Conservation (phyloP, 1,140 invertebrate species). For the Cydia pomonella region DNA sequence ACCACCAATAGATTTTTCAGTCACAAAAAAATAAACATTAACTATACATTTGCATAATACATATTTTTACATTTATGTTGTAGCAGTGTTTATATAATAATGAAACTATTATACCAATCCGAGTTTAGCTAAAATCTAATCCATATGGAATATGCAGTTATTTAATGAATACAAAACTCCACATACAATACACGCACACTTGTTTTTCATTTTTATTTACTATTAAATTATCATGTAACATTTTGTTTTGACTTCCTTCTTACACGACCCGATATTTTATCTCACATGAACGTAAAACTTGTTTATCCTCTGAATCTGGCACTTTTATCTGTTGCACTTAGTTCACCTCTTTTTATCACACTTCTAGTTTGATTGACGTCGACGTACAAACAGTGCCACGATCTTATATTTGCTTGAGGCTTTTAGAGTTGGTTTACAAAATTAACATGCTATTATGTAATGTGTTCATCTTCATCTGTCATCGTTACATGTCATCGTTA, state of each 20-base stretch:
- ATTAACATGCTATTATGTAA: constrained; percentile 40
- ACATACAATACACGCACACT: neutral
- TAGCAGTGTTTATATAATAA: no score
- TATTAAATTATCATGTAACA: no score
- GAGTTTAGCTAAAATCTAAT: no score
- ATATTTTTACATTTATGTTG: no score
- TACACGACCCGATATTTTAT: neutral
- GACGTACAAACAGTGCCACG: constrained; percentile 3
- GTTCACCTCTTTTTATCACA: constrained; percentile 31
- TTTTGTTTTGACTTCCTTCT: neutral
- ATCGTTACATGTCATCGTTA: neutral
- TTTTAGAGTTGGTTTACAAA: constrained; percentile 41
- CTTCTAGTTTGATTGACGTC: constrained; percentile 20
- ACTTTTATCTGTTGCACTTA: neutral
- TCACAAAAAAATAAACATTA: no score
- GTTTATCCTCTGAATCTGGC: neutral
- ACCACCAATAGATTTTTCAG: no score
- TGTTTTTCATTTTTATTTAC: neutral
- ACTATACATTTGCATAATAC: no score
- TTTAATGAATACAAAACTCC: no score
- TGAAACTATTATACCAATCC: no score
- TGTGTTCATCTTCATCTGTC: constrained; percentile 35
- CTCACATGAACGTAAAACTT: neutral
- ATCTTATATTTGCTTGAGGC: constrained; percentile 40
- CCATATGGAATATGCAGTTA: no score